Evolutionary conservation across 2,888 invertebrate species (phyloP), one percentile per base, ranked within the genome.

Genomic region (Eurois occulta): DNA sequence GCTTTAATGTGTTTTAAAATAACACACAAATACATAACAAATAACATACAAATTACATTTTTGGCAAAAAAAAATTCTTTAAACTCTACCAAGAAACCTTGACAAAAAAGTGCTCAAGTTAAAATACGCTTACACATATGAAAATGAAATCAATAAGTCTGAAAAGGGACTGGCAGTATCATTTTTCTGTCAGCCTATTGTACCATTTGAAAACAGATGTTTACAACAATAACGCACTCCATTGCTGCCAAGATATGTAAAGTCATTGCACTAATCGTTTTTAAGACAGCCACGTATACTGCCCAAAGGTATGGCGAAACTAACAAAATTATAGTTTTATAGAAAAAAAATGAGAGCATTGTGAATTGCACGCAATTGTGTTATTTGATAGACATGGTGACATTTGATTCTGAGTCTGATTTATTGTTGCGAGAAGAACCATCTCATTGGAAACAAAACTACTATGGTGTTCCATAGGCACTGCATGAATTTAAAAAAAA

Each of bases 231-330:
- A 88, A 81, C 71, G 73, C 75, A 87, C 70, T 83, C 62, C 68
- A 77, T 65, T 70, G 67, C 77, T 24, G 43, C 6, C n/a, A 69
- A 67, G 18, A 83, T 79, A 58, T 86, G 86, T 65, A 24, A 8
- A 88, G 90, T 89, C 90, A 89, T 87, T 62, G 81, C 46, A 32
- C 67, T 88, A 87, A 88, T 88, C 82, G 90, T 73, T 85, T 80
- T 75, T 21, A 66, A 86, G 81, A 75, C 82, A 77, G 38, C 75
- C 70, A 68, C 52, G 75, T 67, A 79, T 78, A 35, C 55, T 43
- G 48, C 43, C 8, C n/a, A 76, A 67, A 78, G 52, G 66, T 77
- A 60, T 69, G 38, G 64, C 68, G 72, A 80, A 79, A 86, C 77
- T 78, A 72, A 81, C 35, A 86, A 88, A 88, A 76, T 76, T 58